phyloP scores from a whole-genome alignment of 2,797 vertebrate genomes.

The Diglossa cyanea region DNA sequence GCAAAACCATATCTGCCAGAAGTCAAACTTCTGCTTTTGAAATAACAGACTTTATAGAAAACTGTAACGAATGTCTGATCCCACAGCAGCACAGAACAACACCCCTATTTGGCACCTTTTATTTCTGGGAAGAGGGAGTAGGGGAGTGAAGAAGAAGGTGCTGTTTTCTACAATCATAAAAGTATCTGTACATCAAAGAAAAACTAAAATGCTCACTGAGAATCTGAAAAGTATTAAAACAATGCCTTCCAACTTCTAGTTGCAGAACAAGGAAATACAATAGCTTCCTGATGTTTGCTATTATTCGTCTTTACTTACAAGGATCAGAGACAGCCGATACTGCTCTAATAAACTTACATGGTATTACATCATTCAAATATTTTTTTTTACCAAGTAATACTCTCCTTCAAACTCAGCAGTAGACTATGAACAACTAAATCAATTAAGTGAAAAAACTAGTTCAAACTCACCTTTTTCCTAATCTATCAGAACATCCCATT shows the following conservation, averaged over 20 bases:
- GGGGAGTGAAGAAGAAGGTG: accelerated
- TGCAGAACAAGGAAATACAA: background rate
- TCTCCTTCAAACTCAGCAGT: background rate
- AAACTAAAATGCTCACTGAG: background rate
- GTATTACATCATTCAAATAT: background rate
- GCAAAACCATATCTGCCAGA: background rate
- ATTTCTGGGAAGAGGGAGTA: background rate
- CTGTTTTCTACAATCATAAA: background rate
- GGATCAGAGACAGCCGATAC: background rate
- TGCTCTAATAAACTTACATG: background rate
- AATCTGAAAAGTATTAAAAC: background rate
- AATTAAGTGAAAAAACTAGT: background rate
- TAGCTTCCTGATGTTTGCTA: background rate
- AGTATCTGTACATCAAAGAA: background rate
- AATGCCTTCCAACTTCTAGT: background rate
- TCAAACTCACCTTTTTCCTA: background rate
- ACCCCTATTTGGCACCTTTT: background rate
- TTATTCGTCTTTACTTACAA: background rate
- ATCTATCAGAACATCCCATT: background rate
- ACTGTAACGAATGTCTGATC: background rate
- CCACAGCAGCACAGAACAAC: background rate
- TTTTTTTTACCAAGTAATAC: background rate
- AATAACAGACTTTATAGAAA: background rate
- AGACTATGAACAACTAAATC: background rate
- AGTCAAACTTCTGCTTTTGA: background rate